Evolutionary conservation across 2,888 invertebrate genomes (phyloP), one percentile per base, ranked within the genome.

Genomic region (Agrenia bidenticulata): DNA sequence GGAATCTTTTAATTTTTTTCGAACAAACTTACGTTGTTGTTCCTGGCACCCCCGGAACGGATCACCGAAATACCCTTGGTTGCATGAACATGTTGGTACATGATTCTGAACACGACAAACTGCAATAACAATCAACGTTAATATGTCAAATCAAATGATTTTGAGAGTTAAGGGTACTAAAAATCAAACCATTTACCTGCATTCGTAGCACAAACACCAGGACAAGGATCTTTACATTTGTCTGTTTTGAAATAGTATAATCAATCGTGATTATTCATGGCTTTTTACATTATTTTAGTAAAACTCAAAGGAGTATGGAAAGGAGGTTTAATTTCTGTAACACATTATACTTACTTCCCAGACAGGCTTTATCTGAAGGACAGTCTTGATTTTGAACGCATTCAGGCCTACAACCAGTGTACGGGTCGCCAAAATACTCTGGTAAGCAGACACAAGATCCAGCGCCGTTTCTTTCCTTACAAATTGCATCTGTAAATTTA

Each of bases 341-440:
- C 80, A 79, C 65, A 78, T 78, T n/a, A n/a, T n/a, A 32, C 32
- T 32, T 32, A 61, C 77, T 76, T 56, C 78, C 77, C 58, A 79
- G 73, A 71, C 81, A 81, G 24, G 78, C 78, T 51, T 67, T 67
- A 15, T 59, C 88, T 76, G 87, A 88, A 1, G 90, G 86, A 78
- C 94, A 94, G 77, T 94, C 92, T 9, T 89, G 87, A 79, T 92
- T 92, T 1, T 87, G 85, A 17, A 91, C 87, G 80, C 93, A 94
- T 83, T 93, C 92, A 26, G 92, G 92, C 78, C 88, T 87, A 76
- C 86, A 92, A 23, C 89, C 90, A 60, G 83, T 81, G 72, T 86
- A 86, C 2, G 92, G 92, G 82, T 92, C 91, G 15, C 87, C 87
- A 80, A 83, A 86, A 84, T 90, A 92, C 69, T 87, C 87, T 78